phyloP scores from a whole-genome alignment of 2,888 invertebrate genomes.

The Dione juno region DNA sequence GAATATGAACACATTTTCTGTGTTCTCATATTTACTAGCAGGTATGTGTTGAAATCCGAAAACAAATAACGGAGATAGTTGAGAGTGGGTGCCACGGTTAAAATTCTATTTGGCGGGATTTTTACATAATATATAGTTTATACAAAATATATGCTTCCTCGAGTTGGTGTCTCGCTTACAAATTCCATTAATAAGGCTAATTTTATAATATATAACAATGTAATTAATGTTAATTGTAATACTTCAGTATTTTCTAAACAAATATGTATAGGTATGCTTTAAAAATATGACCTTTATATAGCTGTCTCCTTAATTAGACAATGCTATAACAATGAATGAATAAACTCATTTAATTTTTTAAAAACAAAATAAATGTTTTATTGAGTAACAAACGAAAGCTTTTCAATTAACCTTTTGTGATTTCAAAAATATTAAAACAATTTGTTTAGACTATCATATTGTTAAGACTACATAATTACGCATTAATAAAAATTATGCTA shows the following conservation, averaged over 20 bases:
- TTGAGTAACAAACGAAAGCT: not conserved
- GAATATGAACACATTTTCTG: conserved; percentile 25
- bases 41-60: not conserved
- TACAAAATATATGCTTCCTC: not conserved
- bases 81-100: not conserved
- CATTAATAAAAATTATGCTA: too few species aligned
- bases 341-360: not conserved
- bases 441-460: conserved; percentile 2
- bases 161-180: not conserved
- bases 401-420: not conserved
- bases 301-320: not conserved
- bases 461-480: not conserved
- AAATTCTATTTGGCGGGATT: not conserved
- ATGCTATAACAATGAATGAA: not conserved
- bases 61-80: not conserved
- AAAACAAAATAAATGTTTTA: not conserved
- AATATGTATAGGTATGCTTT: too few species aligned
- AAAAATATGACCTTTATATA: too few species aligned
- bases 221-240: not conserved
- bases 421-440: not conserved
- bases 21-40: not conserved
- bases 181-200: not conserved
- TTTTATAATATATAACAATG: not conserved
- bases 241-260: not conserved
- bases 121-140: not conserved